phyloP scores from a whole-genome alignment of 1,140 invertebrate species.

The Microplitis demolitor region DNA sequence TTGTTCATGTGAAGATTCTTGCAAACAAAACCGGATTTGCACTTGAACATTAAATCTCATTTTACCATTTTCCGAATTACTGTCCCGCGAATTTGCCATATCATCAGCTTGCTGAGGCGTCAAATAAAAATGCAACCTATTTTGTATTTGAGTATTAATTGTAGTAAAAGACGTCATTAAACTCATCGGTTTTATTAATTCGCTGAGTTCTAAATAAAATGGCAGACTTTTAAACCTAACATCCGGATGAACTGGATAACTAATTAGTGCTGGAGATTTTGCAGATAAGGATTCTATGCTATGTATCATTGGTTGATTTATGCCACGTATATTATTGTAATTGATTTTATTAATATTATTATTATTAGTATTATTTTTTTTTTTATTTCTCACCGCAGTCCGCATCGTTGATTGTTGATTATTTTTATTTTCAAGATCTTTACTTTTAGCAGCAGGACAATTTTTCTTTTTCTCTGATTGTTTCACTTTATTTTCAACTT shows the following conservation, averaged over 20 bases:
- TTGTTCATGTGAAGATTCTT: conserved; percentile 90
- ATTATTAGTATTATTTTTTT: no score
- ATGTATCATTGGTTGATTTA: no score
- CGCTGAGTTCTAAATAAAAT: conserved; percentile 88
- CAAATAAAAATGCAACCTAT: conserved; percentile 72
- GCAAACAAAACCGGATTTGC: conserved; percentile 87
- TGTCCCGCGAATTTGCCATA: conserved; percentile 80
- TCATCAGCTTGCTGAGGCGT: conserved; percentile 92
- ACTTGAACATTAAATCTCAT: conserved; percentile 81
- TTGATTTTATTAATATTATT: no score
- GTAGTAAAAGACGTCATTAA: conserved; percentile 76
- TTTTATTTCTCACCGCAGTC: no score
- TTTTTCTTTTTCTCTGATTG: no score
- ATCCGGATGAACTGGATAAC: conserved; percentile 82
- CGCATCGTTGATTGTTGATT: no score
- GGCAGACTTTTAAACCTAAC: conserved; percentile 88
- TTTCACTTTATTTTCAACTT: no score
- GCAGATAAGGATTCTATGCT: no score
- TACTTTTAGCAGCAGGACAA: no score
- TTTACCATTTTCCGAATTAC: conserved; percentile 68
- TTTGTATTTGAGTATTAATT: conserved; percentile 44
- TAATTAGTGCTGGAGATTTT: no score
- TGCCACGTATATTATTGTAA: no score
- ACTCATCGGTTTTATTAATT: conserved; percentile 88
- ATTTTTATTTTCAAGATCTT: no score